A percentile compares a stretch with the other conserved stretches of the same genome.
Evolutionary conservation across 2,113 vertebrate genomes (phyloP).

Genomic region (Fulmarus glacialis): DNA sequence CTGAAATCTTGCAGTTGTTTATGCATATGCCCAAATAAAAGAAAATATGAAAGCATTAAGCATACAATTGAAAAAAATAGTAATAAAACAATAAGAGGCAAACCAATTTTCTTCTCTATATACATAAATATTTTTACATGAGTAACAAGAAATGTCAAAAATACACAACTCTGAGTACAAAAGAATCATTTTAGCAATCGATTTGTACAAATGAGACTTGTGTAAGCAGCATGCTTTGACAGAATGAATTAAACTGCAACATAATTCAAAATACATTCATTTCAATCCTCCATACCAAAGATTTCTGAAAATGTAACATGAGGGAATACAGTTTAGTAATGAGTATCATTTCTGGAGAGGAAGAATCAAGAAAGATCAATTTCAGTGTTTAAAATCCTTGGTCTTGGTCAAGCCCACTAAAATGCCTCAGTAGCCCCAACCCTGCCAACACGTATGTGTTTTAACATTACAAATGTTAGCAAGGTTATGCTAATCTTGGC

Average conservation of each 20-base stretch:
- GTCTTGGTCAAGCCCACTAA: not conserved
- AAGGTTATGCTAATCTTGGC: not conserved
- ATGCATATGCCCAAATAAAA: slow-evolving; percentile 15
- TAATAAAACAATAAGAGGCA: not conserved
- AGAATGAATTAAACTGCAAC: slow-evolving; percentile 51
- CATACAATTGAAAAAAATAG: not conserved
- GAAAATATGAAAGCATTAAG: slow-evolving; percentile 40
- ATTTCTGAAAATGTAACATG: not conserved
- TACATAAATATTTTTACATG: slow-evolving; percentile 65
- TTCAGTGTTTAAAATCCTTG: slow-evolving; percentile 15
- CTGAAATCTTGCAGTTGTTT: slow-evolving; percentile 22
- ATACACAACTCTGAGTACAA: slow-evolving; percentile 43
- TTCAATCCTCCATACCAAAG: slow-evolving; percentile 43
- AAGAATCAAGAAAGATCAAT: slow-evolving; percentile 4
- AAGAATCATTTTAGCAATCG: slow-evolving; percentile 53
- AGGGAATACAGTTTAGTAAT: not conserved
- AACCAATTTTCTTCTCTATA: slow-evolving; percentile 56
- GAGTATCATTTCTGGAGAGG: not conserved
- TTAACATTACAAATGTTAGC: not conserved
- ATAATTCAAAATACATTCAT: slow-evolving; percentile 46
- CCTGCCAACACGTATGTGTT: not conserved
- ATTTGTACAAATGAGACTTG: slow-evolving; percentile 43
- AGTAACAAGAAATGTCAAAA: slow-evolving; percentile 62
- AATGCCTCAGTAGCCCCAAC: not conserved
- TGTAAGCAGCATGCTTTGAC: slow-evolving; percentile 64